These are phyloP conservation scores for Sinocyclocheilus anophthalmus DNA, from an alignment of 2,113 vertebrate genomes.

Conservation along the genomic window DNA sequence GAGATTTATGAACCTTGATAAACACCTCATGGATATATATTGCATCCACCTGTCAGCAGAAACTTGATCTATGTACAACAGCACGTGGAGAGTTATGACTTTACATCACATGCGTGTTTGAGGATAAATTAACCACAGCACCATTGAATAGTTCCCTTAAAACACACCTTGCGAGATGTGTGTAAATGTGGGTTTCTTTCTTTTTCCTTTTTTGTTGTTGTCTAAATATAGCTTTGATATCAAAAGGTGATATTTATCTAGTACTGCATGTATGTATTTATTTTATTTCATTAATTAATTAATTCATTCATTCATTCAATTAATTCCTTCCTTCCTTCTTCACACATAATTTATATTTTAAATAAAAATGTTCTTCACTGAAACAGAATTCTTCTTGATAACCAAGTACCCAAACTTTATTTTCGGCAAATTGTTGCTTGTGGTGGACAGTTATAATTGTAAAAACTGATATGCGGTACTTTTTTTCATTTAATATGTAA, in stretches of 20 bases:
- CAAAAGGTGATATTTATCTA: background rate
- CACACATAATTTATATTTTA: background rate
- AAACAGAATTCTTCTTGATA: background rate
- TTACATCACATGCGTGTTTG: background rate
- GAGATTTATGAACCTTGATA: conserved; percentile 27
- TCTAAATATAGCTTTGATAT: background rate
- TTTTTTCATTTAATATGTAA: background rate
- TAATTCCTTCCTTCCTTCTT: background rate
- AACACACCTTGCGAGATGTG: background rate
- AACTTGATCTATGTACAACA: background rate
- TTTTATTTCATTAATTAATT: too few relatives aligned
- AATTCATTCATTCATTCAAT: too few relatives aligned
- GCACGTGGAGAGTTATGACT: background rate
- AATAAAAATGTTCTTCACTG: background rate
- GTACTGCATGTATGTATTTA: background rate
- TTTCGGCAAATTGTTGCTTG: too few relatives aligned
- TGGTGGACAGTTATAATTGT: background rate
- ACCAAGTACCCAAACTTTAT: background rate
- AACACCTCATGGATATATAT: background rate
- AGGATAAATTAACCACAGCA: background rate
- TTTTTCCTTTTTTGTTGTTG: background rate
- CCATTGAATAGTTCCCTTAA: background rate
- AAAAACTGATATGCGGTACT: background rate
- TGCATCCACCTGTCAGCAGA: background rate
- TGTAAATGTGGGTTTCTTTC: background rate